A percentile compares a stretch with the other conserved stretches of the same genome.
phyloP scores from a whole-genome alignment of 1,140 invertebrate genomes.

The Chrysomallon squamiferum region DNA sequence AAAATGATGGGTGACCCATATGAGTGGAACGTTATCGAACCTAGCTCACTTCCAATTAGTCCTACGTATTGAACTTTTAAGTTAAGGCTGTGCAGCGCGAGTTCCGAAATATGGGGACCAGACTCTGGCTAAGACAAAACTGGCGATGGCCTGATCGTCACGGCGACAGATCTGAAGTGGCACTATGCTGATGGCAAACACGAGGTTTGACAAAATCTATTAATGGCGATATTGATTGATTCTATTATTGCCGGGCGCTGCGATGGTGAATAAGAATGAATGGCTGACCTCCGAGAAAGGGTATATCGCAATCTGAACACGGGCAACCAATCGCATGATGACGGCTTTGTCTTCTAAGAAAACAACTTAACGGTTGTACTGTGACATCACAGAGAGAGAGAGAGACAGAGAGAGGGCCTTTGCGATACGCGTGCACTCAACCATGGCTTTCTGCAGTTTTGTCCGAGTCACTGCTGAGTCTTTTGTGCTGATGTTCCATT shows the following conservation, averaged over 20 bases:
- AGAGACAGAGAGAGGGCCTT: no score
- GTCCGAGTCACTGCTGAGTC: no score
- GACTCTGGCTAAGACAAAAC: no score
- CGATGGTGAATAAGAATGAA: constrained; percentile 12
- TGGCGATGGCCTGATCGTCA: neutral
- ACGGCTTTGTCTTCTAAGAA: constrained; percentile 6
- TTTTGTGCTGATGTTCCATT: no score
- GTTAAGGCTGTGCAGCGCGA: no score
- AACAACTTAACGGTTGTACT: constrained; percentile 2
- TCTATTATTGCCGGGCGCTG: constrained; percentile 14
- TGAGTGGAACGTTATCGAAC: no score
- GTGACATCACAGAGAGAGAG: constrained; percentile 5
- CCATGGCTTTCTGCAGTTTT: no score
- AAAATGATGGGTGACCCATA: no score
- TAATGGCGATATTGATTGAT: constrained; percentile 13
- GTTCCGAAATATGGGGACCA: no score
- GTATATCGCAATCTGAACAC: constrained; percentile 13
- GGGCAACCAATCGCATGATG: constrained; percentile 8
- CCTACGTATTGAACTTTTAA: no score
- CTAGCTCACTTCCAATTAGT: no score
- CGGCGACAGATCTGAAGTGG: constrained; percentile 11
- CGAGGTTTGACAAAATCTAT: constrained; percentile 14
- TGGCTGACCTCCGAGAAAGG: constrained; percentile 10
- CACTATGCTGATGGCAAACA: constrained; percentile 11
- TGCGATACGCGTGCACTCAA: no score